Base-by-base conservation (phyloP, 1,140 invertebrate species). In the Drosophila trapezifrons region DNA sequence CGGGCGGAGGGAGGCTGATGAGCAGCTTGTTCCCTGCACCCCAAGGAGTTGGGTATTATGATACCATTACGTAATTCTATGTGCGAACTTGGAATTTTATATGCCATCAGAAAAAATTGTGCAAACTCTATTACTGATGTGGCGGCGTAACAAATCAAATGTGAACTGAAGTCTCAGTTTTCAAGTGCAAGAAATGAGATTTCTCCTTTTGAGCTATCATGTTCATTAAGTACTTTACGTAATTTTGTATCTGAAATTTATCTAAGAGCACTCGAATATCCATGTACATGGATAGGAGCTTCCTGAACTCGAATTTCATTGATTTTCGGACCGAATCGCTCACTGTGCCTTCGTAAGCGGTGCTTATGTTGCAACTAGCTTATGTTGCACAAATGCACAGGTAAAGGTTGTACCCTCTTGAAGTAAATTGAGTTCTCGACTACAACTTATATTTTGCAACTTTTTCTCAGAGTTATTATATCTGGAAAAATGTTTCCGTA, bases 21-120 rank as follows among this genome's bases (percentile, higher is more conserved):
- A 51, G 47, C 52, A 45, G 52, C 65, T 67, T 54, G 64, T 64
- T 65, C 63, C 52, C 54, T 74, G 77, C 73, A 85, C 78, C 78
- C 83, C 59, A 73, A 55, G 63, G 72, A 76, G 62, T 76, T 76
- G 73, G 73, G 62, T 67, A 76, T 67, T 76, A 78, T 58, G 78
- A 69, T 58, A 46, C 49, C 73, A 76, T 70, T 78, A 76, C 73
- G 78, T 78, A 76, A 76, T 86, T 72, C 69, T 66, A 67, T 76
- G 66, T 58, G 62, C 51, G 32, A 35, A 49, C 51, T 35, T 38
- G 65, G 64, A 69, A 71, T 71, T 55, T 17, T 71, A 56, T 57
- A 70, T 70, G 65, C 65, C 66, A 71, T 71, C 52, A 49, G 35
- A 58, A 71, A 71, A 71, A 71, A 58, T 58, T 58, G 35, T 20